Evolutionary conservation across 2,113 vertebrate genomes (phyloP).

Genomic region (Campylorhamphus procurvoides): DNA sequence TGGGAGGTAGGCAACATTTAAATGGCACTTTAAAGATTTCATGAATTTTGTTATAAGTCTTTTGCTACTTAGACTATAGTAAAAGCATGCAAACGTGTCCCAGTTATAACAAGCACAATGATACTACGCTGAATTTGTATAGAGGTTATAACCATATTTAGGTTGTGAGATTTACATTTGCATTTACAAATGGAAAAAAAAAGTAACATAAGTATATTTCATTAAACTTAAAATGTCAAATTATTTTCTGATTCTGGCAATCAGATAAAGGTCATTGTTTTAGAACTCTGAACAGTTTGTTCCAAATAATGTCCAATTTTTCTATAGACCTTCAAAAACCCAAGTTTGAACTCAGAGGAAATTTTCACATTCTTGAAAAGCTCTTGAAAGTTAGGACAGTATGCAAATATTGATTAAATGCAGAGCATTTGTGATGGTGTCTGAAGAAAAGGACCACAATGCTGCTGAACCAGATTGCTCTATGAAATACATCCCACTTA

Average conservation of each 20-base stretch:
- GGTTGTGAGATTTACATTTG: neutral
- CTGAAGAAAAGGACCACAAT: neutral
- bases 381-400: neutral
- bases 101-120: neutral
- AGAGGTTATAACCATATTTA: neutral
- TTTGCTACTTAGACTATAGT: neutral
- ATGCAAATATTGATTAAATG: neutral
- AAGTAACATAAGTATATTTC: neutral
- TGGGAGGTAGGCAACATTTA: neutral
- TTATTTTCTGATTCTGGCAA: neutral
- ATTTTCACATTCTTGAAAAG: neutral
- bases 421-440: neutral
- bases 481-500: neutral
- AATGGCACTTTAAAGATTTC: neutral
- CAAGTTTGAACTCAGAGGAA: neutral
- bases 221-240: neutral
- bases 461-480: neutral
- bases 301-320: neutral
- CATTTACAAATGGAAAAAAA: neutral
- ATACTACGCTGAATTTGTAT: neutral
- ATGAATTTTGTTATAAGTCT: neutral
- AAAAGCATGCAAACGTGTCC: neutral
- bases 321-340: neutral
- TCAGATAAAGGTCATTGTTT: neutral
- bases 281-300: neutral